Conservation (phyloP, 2,113 vertebrate genomes). For the Chinchilla lanigera region DNA sequence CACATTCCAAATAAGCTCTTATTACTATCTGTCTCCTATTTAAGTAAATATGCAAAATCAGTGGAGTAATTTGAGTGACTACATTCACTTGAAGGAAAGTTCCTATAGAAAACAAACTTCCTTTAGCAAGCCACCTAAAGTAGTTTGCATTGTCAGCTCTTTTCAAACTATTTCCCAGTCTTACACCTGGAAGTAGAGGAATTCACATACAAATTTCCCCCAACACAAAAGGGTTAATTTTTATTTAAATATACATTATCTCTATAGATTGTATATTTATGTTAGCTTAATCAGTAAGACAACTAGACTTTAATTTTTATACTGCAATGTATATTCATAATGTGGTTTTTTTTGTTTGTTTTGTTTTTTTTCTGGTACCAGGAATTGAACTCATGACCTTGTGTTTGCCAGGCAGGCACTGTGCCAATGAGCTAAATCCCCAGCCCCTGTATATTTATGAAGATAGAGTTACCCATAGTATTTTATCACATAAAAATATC, state of each 20-base stretch:
- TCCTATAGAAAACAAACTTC: conserved; percentile 8
- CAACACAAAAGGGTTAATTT: background rate
- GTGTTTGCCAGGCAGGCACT: too few species aligned
- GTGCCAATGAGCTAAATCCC: too few species aligned
- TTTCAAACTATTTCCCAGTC: conserved; percentile 4
- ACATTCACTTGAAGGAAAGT: background rate
- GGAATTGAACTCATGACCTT: too few species aligned
- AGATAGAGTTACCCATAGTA: background rate
- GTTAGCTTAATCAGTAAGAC: background rate
- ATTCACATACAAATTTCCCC: background rate
- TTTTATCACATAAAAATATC: background rate
- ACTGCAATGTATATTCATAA: too few species aligned
- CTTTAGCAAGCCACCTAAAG: background rate
- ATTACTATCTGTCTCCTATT: background rate
- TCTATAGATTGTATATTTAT: background rate
- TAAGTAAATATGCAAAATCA: background rate
- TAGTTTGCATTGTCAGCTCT: background rate
- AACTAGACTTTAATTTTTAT: too few species aligned
- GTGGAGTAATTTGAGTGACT: conserved; percentile 22
- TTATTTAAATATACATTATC: conserved; percentile 14
- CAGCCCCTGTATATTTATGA: background rate
- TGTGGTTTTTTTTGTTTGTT: too few species aligned
- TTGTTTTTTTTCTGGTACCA: too few species aligned
- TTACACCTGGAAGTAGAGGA: background rate
- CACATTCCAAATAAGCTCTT: background rate